phyloP scores from a whole-genome alignment of 2,113 vertebrate species.

The Baryphthengus martii region DNA sequence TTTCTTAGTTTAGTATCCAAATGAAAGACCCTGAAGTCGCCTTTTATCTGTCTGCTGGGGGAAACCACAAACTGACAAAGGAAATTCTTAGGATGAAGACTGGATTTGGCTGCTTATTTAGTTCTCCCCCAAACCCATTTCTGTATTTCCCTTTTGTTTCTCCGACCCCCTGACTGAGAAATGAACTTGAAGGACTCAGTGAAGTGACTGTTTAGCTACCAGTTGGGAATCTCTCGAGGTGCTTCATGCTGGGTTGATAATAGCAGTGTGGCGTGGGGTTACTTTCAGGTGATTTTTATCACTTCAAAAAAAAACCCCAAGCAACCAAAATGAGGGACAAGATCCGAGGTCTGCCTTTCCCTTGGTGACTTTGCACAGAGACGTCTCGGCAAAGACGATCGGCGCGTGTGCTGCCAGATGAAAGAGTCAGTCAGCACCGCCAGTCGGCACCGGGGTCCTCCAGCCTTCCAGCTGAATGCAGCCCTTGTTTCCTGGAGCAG shows the following conservation, averaged over 20 bases:
- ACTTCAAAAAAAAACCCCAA: not conserved
- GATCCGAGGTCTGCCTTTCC: not conserved
- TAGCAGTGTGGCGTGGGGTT: rapidly evolving
- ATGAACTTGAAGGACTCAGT: not conserved
- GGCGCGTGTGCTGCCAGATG: not conserved
- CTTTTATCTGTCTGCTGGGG: not conserved
- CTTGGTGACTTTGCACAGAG: not conserved
- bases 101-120: not conserved
- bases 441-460: not conserved
- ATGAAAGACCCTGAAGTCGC: not conserved
- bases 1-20: not conserved
- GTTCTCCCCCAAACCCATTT: not conserved
- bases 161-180: not conserved
- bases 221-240: not conserved
- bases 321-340: not conserved
- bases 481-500: not conserved
- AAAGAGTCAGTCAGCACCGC: not conserved
- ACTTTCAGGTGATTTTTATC: not conserved
- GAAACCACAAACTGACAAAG: not conserved
- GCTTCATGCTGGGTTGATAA: not conserved
- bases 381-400: not conserved
- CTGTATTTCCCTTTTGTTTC: not conserved
- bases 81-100: not conserved
- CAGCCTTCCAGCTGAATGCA: not conserved
- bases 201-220: not conserved